These are phyloP conservation scores for Phasianus colchicus DNA, from an alignment of 2,113 vertebrate species.

Conservation along the genomic window DNA sequence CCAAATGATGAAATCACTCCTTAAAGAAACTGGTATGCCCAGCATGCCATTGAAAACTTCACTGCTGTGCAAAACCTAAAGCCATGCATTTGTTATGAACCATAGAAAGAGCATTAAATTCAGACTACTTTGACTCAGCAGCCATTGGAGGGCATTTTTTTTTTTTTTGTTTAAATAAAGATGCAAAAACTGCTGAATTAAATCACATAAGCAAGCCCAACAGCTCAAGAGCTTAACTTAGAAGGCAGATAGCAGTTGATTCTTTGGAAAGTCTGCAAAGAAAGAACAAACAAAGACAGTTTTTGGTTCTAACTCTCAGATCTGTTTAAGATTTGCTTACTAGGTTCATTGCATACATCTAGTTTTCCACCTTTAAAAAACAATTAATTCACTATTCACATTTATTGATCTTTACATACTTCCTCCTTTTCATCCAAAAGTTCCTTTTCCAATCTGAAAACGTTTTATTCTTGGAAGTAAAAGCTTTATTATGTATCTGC, in stretches of 20 bases:
- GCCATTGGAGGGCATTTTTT: background rate
- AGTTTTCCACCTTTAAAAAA: background rate
- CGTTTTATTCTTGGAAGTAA: background rate
- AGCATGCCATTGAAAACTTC: background rate
- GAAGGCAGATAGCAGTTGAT: background rate
- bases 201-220: background rate
- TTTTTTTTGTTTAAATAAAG: background rate
- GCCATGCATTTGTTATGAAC: rapidly evolving
- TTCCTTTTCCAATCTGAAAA: background rate
- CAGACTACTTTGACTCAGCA: background rate
- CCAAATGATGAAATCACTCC: background rate
- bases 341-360: background rate
- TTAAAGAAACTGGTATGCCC: background rate
- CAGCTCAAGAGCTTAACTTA: background rate
- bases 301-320: background rate
- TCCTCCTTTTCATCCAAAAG: background rate
- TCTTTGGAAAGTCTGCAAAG: background rate
- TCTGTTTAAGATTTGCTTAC: background rate
- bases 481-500: background rate
- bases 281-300: background rate
- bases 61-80: background rate
- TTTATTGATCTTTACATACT: background rate
- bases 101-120: background rate
- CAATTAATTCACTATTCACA: background rate
- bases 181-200: background rate